Evolutionary conservation across 2,888 invertebrate species (phyloP).

Genomic region (Antheraea assamensis): DNA sequence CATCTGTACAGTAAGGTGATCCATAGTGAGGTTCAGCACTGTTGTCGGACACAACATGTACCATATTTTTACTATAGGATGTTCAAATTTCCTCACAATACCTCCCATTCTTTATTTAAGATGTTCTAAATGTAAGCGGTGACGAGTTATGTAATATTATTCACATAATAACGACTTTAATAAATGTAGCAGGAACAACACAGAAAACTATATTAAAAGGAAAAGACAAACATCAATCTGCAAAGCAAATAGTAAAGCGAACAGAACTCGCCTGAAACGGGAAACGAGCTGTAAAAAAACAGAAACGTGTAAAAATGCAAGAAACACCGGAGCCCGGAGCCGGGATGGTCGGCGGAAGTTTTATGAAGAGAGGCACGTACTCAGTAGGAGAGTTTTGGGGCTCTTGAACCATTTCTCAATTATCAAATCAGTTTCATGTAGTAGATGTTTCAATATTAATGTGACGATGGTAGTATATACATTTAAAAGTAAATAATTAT

Average conservation of each 20-base stretch:
- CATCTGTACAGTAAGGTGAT: no score
- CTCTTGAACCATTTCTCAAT: neutral
- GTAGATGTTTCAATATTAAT: neutral
- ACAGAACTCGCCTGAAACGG: constrained; percentile 9
- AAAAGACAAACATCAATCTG: constrained; percentile 12
- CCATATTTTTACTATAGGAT: no score
- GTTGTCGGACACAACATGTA: no score
- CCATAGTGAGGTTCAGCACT: no score
- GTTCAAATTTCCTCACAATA: no score
- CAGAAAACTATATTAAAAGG: neutral
- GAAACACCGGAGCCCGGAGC: constrained; percentile 18
- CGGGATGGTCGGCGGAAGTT: constrained; percentile 21
- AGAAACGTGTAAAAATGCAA: constrained; percentile 25
- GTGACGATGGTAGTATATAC: no score
- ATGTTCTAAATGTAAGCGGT: no score
- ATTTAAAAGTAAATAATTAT: no score
- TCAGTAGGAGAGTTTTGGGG: neutral
- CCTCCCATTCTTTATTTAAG: no score
- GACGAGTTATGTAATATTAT: no score
- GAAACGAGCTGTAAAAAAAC: constrained; percentile 22
- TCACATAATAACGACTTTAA: neutral
- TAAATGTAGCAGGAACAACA: neutral
- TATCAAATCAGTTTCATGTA: neutral
- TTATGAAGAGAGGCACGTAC: constrained; percentile 13
- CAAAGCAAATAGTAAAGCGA: constrained; percentile 17